Conservation (phyloP, 2,797 vertebrate genomes). For the Pristis pectinata region DNA sequence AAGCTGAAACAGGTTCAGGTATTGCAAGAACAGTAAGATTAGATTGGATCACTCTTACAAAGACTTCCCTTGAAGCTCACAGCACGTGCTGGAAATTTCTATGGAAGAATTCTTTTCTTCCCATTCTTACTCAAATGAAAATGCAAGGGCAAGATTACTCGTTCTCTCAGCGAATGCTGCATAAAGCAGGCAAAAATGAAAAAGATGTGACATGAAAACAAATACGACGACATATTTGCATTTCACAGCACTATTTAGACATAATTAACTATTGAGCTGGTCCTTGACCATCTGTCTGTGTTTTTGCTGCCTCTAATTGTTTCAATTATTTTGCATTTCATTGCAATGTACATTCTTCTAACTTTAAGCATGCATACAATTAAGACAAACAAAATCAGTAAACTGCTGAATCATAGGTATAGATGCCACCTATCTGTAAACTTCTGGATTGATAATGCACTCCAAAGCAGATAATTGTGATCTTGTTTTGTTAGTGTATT, state of each 20-base stretch:
- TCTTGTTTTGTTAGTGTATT: not conserved
- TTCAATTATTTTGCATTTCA: not conserved
- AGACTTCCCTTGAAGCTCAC: not conserved
- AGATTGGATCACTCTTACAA: not conserved
- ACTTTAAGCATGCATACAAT: not conserved
- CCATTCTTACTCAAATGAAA: too few species aligned
- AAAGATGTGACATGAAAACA: not conserved
- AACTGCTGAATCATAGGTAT: not conserved
- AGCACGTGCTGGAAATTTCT: not conserved
- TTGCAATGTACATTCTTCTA: not conserved
- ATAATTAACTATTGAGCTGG: not conserved
- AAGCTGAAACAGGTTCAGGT: too few species aligned
- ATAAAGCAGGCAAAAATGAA: not conserved
- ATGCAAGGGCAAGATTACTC: too few species aligned
- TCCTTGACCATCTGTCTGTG: not conserved
- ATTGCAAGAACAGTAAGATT: not conserved
- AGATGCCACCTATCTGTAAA: not conserved
- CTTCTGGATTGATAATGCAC: not conserved
- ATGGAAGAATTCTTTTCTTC: not conserved
- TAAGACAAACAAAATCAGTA: not conserved
- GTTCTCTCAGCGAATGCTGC: not conserved
- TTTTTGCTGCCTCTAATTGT: not conserved
- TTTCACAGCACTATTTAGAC: not conserved
- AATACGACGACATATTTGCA: not conserved
- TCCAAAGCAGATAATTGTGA: not conserved